Evolutionary conservation across 2,888 invertebrate species (phyloP), one percentile per base, ranked within the genome.

Genomic region (Diloba caeruleocephala): DNA sequence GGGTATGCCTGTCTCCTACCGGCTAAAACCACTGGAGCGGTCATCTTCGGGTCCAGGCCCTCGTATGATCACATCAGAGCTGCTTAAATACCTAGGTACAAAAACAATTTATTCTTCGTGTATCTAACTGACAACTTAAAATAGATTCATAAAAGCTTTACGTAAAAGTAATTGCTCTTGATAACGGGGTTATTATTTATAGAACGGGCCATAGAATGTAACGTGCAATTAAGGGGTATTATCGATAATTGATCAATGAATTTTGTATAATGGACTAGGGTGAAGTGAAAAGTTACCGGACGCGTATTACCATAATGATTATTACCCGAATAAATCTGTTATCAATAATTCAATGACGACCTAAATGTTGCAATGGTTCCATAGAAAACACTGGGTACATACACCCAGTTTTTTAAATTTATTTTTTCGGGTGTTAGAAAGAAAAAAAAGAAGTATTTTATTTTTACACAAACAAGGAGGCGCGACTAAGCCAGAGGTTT

Each of bases 221-320:
- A 34, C 17, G 32, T 14, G 49, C 60, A 64, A 64, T 68, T 68
- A 64, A 21, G 41, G 49, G 31, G 25, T 33, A 72, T 70, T 70
- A 72, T 50, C 19, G 29, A 33, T 64, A 61, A 68, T 61, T 57
- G 52, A 41, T 41, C 54, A 45, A 72, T 64, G 49, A 72, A 61
- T 69, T 55, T 37, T 60, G 14, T 26, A 32, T 68, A 50, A 57
- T 60, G 19, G 57, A 39, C 14, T 17, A 17, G 10, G 31, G 15
- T 39, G 33, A 54, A 71, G 53, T 71, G 52, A 60, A 68, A 63
- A 71, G 50, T 58, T 67, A 67, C 13, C 12, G 36, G 17, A 31
- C 34, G 36, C 31, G 23, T 46, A 28, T 43, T 29, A 52, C 17
- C 29, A 13, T 45, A 42, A 50, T 41, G 5, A 38, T 43, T 49